Evolutionary conservation across 2,888 invertebrate genomes (phyloP), one percentile per base, ranked within the genome.

Genomic region (Netelia inedita): DNA sequence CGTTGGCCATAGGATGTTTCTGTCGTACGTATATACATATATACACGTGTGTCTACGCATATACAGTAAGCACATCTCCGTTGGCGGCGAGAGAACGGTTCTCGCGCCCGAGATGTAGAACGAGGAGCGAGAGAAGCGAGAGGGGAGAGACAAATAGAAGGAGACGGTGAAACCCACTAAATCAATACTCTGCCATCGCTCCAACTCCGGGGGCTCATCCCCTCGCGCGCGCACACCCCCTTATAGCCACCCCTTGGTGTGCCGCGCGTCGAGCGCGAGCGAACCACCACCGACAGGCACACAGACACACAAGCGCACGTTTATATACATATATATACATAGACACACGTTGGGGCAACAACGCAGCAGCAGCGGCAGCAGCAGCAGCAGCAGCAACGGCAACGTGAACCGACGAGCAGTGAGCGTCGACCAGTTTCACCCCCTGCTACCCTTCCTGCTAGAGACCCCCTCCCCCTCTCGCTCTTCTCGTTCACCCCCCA

Each of bases 111-210:
- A 87, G 88, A 88, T 87, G 90, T 81, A 92, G 91, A 91, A 57
- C 57, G 57, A 16, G 19, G 46, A 90, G 89, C 88, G 91, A 91
- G 89, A 90, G 90, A 90, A 91, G 91, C 89, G 91, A 92, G 85
- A 83, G 83, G 86, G 86, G 86, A 87, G 92, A 90, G 92, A 92
- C 92, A 93, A 92, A 93, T 93, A 92, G 93, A 93, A 92, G 91
- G 93, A 93, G 93, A 94, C 90, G 92, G 92, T 90, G 92, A 92
- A 92, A 92, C 92, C 93, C 92, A 93, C 93, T 93, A 93, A 93
- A 93, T 93, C 93, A 93, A 92, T 92, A 92, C 92, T 93, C 93
- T 93, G 94, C 93, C 93, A 94, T 94, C 94, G 94, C 93, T 94
- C 93, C 92, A 92, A 92, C 93, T 93, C 92, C 90, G 90, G 76